A percentile compares a stretch with the other conserved stretches of the same genome.
phyloP scores from a whole-genome alignment of 2,888 invertebrate species.

The Microchrysa polita region DNA sequence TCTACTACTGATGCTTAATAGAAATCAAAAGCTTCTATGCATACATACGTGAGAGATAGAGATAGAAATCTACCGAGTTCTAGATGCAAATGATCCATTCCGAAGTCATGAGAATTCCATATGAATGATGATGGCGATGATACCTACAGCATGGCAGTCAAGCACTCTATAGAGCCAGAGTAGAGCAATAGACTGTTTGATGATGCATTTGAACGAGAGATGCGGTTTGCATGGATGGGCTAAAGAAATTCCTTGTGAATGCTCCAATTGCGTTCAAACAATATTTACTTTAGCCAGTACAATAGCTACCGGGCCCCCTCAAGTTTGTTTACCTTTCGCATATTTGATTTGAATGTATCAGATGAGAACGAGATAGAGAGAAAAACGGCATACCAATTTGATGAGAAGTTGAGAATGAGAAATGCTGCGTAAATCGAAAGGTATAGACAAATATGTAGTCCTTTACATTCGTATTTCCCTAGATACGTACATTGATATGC shows the following conservation, averaged over 20 bases:
- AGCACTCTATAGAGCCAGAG: too few relatives aligned
- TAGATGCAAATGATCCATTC: slow-evolving; percentile 6
- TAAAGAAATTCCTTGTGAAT: slow-evolving; percentile 22
- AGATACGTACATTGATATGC: too few relatives aligned
- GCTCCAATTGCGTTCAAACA: slow-evolving; percentile 23
- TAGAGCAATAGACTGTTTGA: neutral
- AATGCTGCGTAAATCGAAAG: too few relatives aligned
- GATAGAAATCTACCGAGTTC: neutral
- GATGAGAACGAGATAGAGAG: too few relatives aligned
- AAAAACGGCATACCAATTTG: neutral
- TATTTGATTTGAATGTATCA: neutral
- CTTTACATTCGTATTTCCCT: too few relatives aligned
- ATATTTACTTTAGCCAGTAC: slow-evolving; percentile 16
- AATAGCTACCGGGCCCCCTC: neutral
- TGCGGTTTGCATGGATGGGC: neutral
- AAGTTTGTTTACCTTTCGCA: slow-evolving; percentile 2
- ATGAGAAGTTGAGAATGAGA: too few relatives aligned
- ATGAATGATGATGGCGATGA: neutral
- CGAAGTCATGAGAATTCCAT: slow-evolving; percentile 3
- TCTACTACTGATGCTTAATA: slow-evolving; percentile 4
- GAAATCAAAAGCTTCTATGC: slow-evolving; percentile 10
- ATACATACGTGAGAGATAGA: too few relatives aligned
- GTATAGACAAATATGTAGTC: too few relatives aligned
- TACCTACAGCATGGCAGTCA: neutral
- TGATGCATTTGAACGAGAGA: neutral